Evolutionary conservation across 2,797 vertebrate genomes (phyloP).

Genomic region (Hippopotamyrus pictus): DNA sequence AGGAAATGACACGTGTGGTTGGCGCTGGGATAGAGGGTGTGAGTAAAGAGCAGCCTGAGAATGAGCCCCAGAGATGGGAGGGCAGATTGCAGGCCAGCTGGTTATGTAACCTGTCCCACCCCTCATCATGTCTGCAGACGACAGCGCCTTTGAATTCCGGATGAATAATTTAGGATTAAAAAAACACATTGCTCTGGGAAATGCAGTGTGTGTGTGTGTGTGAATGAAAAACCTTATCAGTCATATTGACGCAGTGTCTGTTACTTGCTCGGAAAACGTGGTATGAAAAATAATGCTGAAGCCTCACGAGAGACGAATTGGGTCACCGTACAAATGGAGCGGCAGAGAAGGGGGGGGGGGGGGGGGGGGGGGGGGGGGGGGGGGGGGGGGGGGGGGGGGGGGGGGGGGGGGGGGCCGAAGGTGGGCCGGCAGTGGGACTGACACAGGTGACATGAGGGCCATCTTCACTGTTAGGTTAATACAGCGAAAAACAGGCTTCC

Average conservation of each 20-base stretch:
- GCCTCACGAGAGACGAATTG: not conserved
- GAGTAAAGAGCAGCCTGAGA: not conserved
- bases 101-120: slow-evolving; percentile 45
- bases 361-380: not conserved
- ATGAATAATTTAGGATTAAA: slow-evolving; percentile 53
- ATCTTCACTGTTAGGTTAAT: not conserved
- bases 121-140: slow-evolving; percentile 35
- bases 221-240: not conserved
- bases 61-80: not conserved
- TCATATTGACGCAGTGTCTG: not conserved
- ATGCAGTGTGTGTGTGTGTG: not conserved
- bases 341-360: not conserved
- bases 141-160: slow-evolving; percentile 35
- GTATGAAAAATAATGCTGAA: not conserved
- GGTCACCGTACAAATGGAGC: not conserved
- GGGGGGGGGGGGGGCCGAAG: not conserved
- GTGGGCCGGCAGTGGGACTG: not conserved
- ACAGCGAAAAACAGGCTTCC: not conserved
- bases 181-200: slow-evolving; percentile 14
- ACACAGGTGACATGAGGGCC: not conserved
- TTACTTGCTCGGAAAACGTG: not conserved
- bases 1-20: not conserved
- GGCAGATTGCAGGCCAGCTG: slow-evolving; percentile 29
- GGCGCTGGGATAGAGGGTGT: not conserved
- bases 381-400: not conserved